A percentile compares a stretch with the other conserved stretches of the same genome.
phyloP scores from a whole-genome alignment of 2,797 vertebrate genomes.

The Amazonetta brasiliensis region DNA sequence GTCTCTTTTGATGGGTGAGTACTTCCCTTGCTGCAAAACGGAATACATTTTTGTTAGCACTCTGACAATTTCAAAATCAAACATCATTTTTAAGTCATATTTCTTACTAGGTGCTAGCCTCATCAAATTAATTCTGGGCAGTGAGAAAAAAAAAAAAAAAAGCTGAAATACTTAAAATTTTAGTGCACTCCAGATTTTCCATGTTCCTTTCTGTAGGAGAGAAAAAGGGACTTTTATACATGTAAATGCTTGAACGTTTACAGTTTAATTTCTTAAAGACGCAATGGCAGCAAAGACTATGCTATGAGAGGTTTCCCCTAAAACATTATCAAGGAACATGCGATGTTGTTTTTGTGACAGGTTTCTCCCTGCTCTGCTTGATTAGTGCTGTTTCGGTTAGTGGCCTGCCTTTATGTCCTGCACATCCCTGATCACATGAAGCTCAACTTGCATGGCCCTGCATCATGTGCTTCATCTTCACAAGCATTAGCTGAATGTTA shows the following conservation, averaged over 20 bases:
- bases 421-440: conserved; percentile 54
- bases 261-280: background rate
- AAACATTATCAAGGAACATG: conserved; percentile 20
- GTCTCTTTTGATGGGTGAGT: conserved; percentile 55
- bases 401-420: conserved; percentile 32
- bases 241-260: background rate
- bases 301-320: background rate
- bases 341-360: conserved; percentile 31
- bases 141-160: background rate
- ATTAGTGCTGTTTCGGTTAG: conserved; percentile 53
- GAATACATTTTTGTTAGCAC: conserved; percentile 15
- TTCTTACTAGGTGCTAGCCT: background rate
- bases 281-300: background rate
- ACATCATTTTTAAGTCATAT: background rate
- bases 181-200: background rate
- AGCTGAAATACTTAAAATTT: background rate
- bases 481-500: background rate
- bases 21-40: background rate
- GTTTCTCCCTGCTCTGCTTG: conserved; percentile 39
- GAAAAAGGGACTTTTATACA: background rate
- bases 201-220: background rate
- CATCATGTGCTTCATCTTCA: conserved; percentile 47
- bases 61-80: conserved; percentile 41
- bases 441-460: background rate
- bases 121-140: background rate